Evolutionary conservation across 2,797 vertebrate species (phyloP).

Genomic region (Rhinatrema bivittatum): DNA sequence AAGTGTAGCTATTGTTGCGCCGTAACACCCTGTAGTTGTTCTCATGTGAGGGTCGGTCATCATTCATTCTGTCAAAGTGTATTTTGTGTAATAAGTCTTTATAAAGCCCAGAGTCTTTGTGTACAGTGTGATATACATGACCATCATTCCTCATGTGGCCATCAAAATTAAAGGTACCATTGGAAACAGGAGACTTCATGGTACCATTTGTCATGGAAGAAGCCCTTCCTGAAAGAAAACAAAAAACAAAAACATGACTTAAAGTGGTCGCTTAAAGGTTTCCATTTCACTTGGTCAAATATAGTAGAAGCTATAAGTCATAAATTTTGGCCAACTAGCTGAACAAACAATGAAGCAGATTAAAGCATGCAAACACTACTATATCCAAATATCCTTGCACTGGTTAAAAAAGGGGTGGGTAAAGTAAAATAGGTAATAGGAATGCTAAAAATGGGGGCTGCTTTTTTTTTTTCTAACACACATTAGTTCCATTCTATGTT

Average conservation of each 20-base stretch:
- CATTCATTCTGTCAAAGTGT: slow-evolving; percentile 78
- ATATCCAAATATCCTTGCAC: too few species aligned
- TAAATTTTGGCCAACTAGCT: too few species aligned
- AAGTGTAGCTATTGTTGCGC: slow-evolving; percentile 97
- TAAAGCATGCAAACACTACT: too few species aligned
- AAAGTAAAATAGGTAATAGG: too few species aligned
- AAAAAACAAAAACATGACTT: background rate
- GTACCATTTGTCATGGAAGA: slow-evolving; percentile 93
- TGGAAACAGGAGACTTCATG: slow-evolving; percentile 83
- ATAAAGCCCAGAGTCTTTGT: slow-evolving; percentile 97
- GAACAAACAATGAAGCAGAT: too few species aligned
- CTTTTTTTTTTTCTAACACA: too few species aligned
- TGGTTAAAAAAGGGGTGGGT: too few species aligned
- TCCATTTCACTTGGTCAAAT: too few species aligned
- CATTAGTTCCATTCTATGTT: too few species aligned
- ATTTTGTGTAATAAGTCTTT: slow-evolving; percentile 97
- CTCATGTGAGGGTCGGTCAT: slow-evolving; percentile 56
- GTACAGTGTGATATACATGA: slow-evolving; percentile 95
- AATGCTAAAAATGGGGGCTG: too few species aligned
- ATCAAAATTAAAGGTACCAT: slow-evolving; percentile 87
- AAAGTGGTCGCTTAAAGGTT: too few species aligned
- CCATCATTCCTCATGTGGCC: slow-evolving; percentile 81
- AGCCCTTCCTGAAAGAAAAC: slow-evolving; percentile 73
- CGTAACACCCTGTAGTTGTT: slow-evolving; percentile 80
- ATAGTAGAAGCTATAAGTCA: too few species aligned